These are phyloP conservation scores for Catagonus wagneri DNA, from an alignment of 2,113 vertebrate genomes.

Conservation along the genomic window DNA sequence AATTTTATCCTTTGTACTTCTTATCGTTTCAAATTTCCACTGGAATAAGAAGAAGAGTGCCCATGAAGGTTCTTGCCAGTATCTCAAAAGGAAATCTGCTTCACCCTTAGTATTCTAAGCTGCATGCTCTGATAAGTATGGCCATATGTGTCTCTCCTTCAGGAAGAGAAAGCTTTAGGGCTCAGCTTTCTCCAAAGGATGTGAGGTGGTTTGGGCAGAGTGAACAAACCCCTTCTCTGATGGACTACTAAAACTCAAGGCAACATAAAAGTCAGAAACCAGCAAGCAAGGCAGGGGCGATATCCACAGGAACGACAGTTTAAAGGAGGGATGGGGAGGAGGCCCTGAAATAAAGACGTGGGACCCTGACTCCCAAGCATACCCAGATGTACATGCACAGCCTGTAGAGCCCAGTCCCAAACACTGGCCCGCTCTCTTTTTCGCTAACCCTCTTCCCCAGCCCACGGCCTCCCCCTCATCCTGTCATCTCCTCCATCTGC, in stretches of 20 bases:
- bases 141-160: neutral
- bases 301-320: neutral
- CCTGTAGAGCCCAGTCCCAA: neutral
- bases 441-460: neutral
- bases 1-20: conserved; percentile 20
- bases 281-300: neutral
- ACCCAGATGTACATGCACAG: neutral
- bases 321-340: neutral
- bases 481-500: neutral
- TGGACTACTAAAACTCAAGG: neutral
- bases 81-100: neutral
- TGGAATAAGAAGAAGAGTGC: neutral
- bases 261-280: neutral
- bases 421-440: neutral
- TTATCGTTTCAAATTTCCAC: neutral
- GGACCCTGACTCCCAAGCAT: neutral
- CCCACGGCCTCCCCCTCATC: neutral
- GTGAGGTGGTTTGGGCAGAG: neutral
- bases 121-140: conserved; percentile 24
- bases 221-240: neutral
- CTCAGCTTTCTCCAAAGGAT: conserved; percentile 14
- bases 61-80: neutral
- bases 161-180: neutral
- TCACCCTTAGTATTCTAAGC: neutral
- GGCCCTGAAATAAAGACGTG: neutral